These are phyloP conservation scores for Cantharis nigra DNA, from an alignment of 2,888 invertebrate species.

Conservation along the genomic window DNA sequence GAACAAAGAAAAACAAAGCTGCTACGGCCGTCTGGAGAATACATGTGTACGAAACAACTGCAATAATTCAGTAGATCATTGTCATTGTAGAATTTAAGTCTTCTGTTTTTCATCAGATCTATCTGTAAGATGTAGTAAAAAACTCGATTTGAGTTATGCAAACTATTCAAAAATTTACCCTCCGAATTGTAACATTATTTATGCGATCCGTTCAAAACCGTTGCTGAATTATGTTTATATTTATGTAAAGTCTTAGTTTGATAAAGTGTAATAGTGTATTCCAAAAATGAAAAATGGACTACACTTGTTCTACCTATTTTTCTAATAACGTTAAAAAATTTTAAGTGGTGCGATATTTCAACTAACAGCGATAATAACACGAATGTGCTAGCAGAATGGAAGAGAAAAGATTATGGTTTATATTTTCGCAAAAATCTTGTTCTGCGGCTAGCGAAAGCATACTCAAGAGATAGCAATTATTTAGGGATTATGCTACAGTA, in stretches of 20 bases:
- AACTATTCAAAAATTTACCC: no score
- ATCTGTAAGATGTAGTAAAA: no score
- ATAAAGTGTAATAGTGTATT: not conserved
- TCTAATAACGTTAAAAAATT: not conserved
- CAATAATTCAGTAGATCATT: no score
- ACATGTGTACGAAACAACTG: no score
- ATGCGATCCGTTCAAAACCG: not conserved
- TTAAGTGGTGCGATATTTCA: not conserved
- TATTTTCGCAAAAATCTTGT: constrained; percentile 11
- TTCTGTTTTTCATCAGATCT: no score
- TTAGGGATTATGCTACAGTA: constrained; percentile 21
- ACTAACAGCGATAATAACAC: not conserved
- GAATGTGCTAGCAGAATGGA: not conserved
- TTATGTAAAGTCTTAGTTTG: not conserved
- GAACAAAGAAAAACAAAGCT: no score
- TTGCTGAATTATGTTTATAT: not conserved
- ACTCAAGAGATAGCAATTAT: constrained; percentile 26
- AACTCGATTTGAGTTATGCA: no score
- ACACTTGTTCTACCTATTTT: not conserved
- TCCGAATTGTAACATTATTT: not conserved
- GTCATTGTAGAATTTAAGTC: no score
- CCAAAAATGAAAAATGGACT: not conserved
- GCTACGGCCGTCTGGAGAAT: no score
- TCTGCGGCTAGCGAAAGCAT: constrained; percentile 1
- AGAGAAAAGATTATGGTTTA: not conserved